A percentile compares a stretch with the other conserved stretches of the same genome.
phyloP scores from a whole-genome alignment of 2,888 invertebrate species.

The Drosophila sordidula region DNA sequence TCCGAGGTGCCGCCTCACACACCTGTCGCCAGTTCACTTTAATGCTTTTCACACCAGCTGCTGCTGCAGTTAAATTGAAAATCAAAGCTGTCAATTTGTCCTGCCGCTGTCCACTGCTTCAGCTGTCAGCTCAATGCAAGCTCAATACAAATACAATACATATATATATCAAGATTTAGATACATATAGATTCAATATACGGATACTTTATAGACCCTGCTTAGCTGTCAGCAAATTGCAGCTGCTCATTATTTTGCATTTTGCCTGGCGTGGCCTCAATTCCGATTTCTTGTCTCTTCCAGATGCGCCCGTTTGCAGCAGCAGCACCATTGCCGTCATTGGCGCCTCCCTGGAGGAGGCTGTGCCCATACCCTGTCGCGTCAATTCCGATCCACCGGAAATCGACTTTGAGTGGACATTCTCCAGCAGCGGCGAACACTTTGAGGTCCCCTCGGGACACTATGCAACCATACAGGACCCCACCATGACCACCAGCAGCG shows the following conservation, averaged over 20 bases:
- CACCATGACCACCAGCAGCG: slow-evolving; percentile 85
- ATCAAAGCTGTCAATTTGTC: slow-evolving; percentile 72
- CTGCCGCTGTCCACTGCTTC: slow-evolving; percentile 37
- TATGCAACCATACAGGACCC: slow-evolving; percentile 87
- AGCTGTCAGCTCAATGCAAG: slow-evolving; percentile 64
- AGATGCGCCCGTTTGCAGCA: slow-evolving; percentile 94
- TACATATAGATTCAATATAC: neutral
- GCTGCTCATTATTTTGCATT: slow-evolving; percentile 75
- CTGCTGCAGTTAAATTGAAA: slow-evolving; percentile 69
- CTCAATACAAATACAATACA: slow-evolving; percentile 69
- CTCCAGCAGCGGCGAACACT: slow-evolving; percentile 94
- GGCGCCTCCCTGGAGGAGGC: slow-evolving; percentile 94
- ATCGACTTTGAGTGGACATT: slow-evolving; percentile 96
- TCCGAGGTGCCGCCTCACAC: slow-evolving; percentile 7
- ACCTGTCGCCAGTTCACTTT: slow-evolving; percentile 30
- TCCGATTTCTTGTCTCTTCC: slow-evolving; percentile 59
- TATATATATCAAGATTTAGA: neutral
- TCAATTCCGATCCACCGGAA: slow-evolving; percentile 94
- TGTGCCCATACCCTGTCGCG: slow-evolving; percentile 92
- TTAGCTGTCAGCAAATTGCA: slow-evolving; percentile 60
- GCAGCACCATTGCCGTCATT: slow-evolving; percentile 90
- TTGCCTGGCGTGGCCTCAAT: slow-evolving; percentile 35
- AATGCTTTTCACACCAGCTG: slow-evolving; percentile 54
- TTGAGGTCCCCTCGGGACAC: slow-evolving; percentile 90
- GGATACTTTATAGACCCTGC: slow-evolving; percentile 42